Base-by-base conservation (phyloP, 2,113 vertebrate genomes). In the Hemibagrus wyckioides region DNA sequence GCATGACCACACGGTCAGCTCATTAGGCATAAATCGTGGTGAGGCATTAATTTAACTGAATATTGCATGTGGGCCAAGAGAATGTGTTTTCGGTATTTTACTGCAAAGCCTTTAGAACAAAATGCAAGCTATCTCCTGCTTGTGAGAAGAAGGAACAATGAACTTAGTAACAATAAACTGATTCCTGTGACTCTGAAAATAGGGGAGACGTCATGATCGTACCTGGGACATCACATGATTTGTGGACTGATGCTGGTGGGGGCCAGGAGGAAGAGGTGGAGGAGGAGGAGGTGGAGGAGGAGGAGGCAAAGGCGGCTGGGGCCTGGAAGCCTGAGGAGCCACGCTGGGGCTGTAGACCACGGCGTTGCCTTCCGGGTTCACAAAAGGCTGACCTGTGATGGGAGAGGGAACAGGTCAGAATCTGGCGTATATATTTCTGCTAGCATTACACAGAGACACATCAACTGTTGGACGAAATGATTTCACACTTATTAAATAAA, bases 171-270 rank as follows among this genome's bases (percentile, higher is more conserved):
- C 25, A 1, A 76, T 8, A 50, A 9, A 79, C 15, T 1, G 39
- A 75, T 28, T 75, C 11, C 11, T 17, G 28, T 30, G n/a, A 52
- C 25, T 50, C 14, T 5, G 28, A 48, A n/a, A n/a, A n/a, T n/a
- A n/a, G n/a, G n/a, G n/a, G 39, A 5, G 19, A 50, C 36, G 14
- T 52, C 44, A 41, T 13, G 52, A 19, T 56, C 65, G 28, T 92
- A 97, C 96, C 96, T 97, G 96, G 90, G 96, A 94, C 91, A 96
- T 94, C 90, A 97, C 83, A 90, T 96, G 95, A 91, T 94, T 96
- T n/a, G 95, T 88, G 84, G 95, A 91, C 91, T 96, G 95, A 88
- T 95, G 95, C 1, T 92, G 96, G 82, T 94, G 96, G 86, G 93
- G 93, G 63, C 67, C 88, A 3, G 89, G 73, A 6, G 88, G 89